Evolutionary conservation across 2,797 vertebrate genomes (phyloP).

Genomic region (Morelia viridis): DNA sequence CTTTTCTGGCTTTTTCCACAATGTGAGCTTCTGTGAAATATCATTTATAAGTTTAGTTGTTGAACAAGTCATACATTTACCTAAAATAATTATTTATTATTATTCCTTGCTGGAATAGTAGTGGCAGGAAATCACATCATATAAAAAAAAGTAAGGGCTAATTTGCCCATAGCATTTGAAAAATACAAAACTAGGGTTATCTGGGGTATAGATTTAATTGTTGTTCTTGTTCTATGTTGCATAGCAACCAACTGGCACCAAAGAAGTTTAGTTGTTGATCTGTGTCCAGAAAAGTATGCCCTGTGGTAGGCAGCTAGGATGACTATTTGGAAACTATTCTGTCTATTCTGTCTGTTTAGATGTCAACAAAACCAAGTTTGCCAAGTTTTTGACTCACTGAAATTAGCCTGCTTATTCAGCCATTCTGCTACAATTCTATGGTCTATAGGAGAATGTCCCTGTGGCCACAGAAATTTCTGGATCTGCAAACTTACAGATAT

Average conservation of each 20-base stretch:
- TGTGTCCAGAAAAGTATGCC: not conserved
- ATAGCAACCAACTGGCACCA: not conserved
- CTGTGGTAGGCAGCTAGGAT: not conserved
- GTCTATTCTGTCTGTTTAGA: conserved; percentile 15
- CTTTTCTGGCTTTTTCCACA: not conserved
- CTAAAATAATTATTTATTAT: not conserved
- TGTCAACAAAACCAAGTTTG: conserved; percentile 8
- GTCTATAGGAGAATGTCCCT: not conserved
- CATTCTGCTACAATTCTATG: not conserved
- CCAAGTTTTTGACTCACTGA: not conserved
- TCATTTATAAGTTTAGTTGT: not conserved
- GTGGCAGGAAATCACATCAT: not conserved
- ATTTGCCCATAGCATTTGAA: not conserved
- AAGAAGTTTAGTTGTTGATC: not conserved
- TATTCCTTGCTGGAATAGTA: not conserved
- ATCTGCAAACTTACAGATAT: not conserved
- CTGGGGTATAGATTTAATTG: not conserved
- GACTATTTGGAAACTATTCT: conserved; percentile 25
- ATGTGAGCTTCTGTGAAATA: not conserved
- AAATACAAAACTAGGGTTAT: not conserved
- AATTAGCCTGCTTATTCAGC: not conserved
- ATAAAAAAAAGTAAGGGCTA: not conserved
- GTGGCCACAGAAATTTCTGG: not conserved
- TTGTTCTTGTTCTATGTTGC: not conserved
- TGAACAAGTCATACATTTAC: not conserved